Percentiles rank a stretch among this genome's conserved stretches.
These are phyloP conservation scores for Suricata suricatta DNA, from an alignment of 2,113 vertebrate genomes.

Conservation along the genomic window DNA sequence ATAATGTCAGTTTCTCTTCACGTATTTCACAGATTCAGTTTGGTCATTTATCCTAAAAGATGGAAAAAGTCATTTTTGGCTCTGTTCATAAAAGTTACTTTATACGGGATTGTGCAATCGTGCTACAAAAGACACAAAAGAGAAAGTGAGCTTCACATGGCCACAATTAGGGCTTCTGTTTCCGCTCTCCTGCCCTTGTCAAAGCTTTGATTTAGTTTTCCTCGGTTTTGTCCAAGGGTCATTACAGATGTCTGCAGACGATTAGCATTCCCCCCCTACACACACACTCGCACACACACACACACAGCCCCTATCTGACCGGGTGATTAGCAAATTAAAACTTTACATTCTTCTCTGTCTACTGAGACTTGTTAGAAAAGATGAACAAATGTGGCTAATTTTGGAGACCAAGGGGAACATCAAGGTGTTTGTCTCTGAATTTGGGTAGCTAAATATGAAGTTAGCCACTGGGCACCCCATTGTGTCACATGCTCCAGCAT, in stretches of 20 bases:
- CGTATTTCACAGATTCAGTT: conserved; percentile 69
- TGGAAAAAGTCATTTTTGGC: conserved; percentile 78
- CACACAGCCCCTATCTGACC: conserved; percentile 59
- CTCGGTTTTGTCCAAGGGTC: conserved; percentile 83
- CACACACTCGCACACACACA: neutral
- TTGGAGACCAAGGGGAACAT: conserved; percentile 57
- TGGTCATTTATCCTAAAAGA: conserved; percentile 73
- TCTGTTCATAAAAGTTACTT: conserved; percentile 69
- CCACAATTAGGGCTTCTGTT: conserved; percentile 78
- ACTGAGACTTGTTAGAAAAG: conserved; percentile 72
- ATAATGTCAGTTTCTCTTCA: conserved; percentile 63
- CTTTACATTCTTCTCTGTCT: conserved; percentile 77
- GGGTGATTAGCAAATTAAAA: conserved; percentile 84
- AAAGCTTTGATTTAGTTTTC: conserved; percentile 84
- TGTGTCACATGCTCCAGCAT: conserved; percentile 62
- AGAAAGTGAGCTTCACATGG: conserved; percentile 78
- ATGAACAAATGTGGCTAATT: conserved; percentile 83
- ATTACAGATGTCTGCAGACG: conserved; percentile 83
- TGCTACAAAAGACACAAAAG: conserved; percentile 71
- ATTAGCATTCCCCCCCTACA: conserved; percentile 77
- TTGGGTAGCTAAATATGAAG: conserved; percentile 81
- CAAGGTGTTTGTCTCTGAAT: conserved; percentile 75
- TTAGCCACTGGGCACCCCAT: conserved; percentile 68
- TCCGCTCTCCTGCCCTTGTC: conserved; percentile 82
- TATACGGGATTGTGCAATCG: conserved; percentile 68